A percentile compares a stretch with the other conserved stretches of the same genome.
Conservation (phyloP, 2,113 vertebrate genomes). For the Panthera leo region DNA sequence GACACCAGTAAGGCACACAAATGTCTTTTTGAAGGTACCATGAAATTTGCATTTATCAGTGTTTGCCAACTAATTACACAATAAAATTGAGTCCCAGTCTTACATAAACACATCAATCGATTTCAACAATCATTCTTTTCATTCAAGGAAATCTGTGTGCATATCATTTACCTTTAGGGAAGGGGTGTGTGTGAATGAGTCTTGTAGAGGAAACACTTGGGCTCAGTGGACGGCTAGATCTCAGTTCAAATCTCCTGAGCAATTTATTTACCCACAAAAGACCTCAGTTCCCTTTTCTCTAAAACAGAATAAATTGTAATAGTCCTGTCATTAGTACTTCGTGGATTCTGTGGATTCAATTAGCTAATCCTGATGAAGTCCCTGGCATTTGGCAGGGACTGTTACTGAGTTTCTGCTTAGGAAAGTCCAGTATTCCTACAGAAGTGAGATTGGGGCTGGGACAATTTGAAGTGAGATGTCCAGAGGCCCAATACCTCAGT, state of each 20-base stretch:
- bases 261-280: background rate
- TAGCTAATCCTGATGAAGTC: background rate
- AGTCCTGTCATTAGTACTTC: background rate
- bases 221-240: background rate
- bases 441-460: background rate
- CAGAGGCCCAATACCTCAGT: background rate
- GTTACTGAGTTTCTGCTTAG: background rate
- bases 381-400: background rate
- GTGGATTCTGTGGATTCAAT: background rate
- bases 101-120: background rate
- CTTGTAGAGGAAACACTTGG: background rate
- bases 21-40: background rate
- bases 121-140: background rate
- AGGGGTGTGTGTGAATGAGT: background rate
- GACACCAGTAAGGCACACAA: background rate
- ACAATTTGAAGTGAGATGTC: background rate
- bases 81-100: slow-evolving; percentile 18
- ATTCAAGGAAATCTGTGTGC: background rate
- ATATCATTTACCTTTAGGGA: background rate
- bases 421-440: background rate
- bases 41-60: slow-evolving; percentile 27
- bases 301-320: background rate
- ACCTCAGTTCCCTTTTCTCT: background rate
- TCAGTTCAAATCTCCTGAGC: background rate
- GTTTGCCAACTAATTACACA: slow-evolving; percentile 26